phyloP scores from a whole-genome alignment of 2,888 invertebrate species.

The Zelleria hepariella region DNA sequence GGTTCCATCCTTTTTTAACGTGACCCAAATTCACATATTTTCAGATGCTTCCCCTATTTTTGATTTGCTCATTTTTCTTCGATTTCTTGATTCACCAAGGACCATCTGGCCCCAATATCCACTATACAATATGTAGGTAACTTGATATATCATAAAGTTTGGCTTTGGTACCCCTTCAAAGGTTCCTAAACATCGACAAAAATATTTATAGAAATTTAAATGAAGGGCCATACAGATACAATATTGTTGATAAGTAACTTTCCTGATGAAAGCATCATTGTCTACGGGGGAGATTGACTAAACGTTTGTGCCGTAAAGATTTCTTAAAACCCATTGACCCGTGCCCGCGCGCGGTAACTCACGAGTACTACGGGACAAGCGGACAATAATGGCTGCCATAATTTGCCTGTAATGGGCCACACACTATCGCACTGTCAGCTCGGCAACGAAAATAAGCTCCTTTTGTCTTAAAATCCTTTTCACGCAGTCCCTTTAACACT shows the following conservation, averaged over 20 bases:
- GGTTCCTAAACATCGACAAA: too few relatives aligned
- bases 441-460: constrained; percentile 64
- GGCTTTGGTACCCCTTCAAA: too few relatives aligned
- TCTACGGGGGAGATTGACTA: not conserved
- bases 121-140: too few relatives aligned
- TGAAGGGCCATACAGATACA: too few relatives aligned
- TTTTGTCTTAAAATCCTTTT: constrained; percentile 38
- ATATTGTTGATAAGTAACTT: not conserved
- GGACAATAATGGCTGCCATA: constrained; percentile 65
- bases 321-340: constrained; percentile 60
- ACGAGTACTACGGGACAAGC: constrained; percentile 52
- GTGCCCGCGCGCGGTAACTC: constrained; percentile 48
- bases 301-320: not conserved
- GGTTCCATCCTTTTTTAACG: not conserved
- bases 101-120: too few relatives aligned
- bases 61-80: not conserved
- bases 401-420: constrained; percentile 68
- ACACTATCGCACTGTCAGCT: constrained; percentile 68
- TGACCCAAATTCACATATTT: not conserved
- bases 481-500: constrained; percentile 6
- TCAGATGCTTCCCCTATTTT: not conserved
- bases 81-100: too few relatives aligned
- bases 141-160: too few relatives aligned
- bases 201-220: too few relatives aligned
- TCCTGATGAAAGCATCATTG: not conserved